Base-by-base conservation (phyloP, 2,113 vertebrate genomes). In the Varanus komodoensis region DNA sequence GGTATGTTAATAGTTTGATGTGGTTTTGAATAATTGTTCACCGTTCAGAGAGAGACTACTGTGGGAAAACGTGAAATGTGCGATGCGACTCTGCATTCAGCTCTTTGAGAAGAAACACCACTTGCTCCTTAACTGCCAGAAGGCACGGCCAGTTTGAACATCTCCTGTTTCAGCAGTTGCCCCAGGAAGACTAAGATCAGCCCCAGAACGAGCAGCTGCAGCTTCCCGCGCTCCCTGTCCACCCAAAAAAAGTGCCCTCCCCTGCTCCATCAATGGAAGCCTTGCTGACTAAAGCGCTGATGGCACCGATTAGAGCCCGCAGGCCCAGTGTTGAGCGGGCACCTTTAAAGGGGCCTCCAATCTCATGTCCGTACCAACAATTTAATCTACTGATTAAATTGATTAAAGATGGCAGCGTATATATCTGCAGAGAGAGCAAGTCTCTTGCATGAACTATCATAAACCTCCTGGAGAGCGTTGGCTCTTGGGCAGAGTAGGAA, bases 261-360 rank as follows among this genome's bases (percentile, higher is more conserved):
- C 14, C 48, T 52, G 64, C 29, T 86, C 57, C 69, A 80, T 85
- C 74, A 78, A 38, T 21, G 6, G 11, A 89, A 89, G 50, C 73
- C 44, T 1, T 34, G 75, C 29, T 48, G 54, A 73, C 52, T 75
- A 77, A 89, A 77, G 21, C 32, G 73, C 44, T 78, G 68, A 82
- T 57, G 75, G 61, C 57, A 75, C 69, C 54, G 83, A 80, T 90
- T 80, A 89, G 85, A 69, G 34, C 74, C 69, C 17, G 74, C 61
- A 29, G 75, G 21, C 48, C 82, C 79, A 85, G 79, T 85, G 68
- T 57, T 29, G 61, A 69, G n/a, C 44, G 61, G 64, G 74, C 17
- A 34, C 32, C 29, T 44, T 68, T 44, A 19, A 84, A 68, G 11
- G 61, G 61, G 81, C 29, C 48, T 84, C 50, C 67, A 78, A 89